Evolutionary conservation across 2,113 vertebrate genomes (phyloP).

Genomic region (Abramis brama): DNA sequence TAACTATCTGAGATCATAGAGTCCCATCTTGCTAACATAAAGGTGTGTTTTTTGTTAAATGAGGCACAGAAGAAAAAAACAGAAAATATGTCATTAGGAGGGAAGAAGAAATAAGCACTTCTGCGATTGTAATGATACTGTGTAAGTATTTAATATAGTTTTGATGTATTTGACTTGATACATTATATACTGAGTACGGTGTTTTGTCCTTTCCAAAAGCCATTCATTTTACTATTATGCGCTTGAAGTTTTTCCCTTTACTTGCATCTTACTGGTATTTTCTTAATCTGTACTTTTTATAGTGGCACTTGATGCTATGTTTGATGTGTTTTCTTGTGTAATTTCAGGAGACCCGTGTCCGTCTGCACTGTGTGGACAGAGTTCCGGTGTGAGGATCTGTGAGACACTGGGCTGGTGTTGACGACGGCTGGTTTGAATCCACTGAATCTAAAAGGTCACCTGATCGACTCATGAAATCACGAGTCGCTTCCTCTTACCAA

Average conservation of each 20-base stretch:
- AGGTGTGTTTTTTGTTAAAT: slow-evolving; percentile 80
- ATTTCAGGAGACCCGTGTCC: slow-evolving; percentile 65
- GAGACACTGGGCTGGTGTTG: slow-evolving; percentile 26
- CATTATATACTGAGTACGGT: slow-evolving; percentile 57
- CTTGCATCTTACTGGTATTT: background rate
- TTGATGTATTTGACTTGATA: background rate
- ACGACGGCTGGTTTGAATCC: slow-evolving; percentile 19
- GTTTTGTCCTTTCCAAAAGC: slow-evolving; percentile 38
- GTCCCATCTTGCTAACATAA: slow-evolving; percentile 70
- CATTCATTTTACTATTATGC: slow-evolving; percentile 47
- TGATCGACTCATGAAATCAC: slow-evolving; percentile 21
- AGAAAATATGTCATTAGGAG: slow-evolving; percentile 80
- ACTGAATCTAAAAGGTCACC: slow-evolving; percentile 35
- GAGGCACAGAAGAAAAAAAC: slow-evolving; percentile 83
- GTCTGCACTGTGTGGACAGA: slow-evolving; percentile 52
- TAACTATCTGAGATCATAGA: too few relatives aligned
- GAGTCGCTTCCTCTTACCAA: slow-evolving; percentile 1
- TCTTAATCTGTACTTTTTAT: slow-evolving; percentile 19
- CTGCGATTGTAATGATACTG: slow-evolving; percentile 67
- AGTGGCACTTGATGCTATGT: background rate
- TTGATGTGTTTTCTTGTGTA: slow-evolving; percentile 10
- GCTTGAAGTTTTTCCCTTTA: slow-evolving; percentile 7
- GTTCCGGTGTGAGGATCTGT: slow-evolving; percentile 54
- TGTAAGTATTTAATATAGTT: slow-evolving; percentile 63
- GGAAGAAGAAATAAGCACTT: slow-evolving; percentile 78